Percentiles rank a stretch among this genome's conserved stretches.
phyloP scores from a whole-genome alignment of 2,113 vertebrate species.

The Alligator mississippiensis region DNA sequence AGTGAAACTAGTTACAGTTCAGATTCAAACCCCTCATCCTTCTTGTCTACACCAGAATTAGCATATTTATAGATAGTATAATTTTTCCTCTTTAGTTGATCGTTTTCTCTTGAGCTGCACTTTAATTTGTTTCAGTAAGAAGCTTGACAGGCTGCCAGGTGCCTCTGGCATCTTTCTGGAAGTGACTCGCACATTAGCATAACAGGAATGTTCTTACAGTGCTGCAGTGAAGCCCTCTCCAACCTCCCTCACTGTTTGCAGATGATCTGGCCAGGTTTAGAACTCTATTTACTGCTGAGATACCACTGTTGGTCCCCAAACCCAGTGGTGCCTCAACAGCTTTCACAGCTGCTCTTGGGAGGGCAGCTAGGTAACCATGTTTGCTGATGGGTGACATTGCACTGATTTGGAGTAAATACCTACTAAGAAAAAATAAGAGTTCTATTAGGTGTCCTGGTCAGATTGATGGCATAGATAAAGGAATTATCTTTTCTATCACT shows the following conservation, averaged over 20 bases:
- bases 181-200: not conserved
- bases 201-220: slow-evolving; percentile 11
- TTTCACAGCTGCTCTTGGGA: not conserved
- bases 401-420: not conserved
- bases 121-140: slow-evolving; percentile 40
- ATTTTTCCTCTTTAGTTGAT: slow-evolving; percentile 38
- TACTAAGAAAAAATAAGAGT: not conserved
- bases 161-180: slow-evolving; percentile 5
- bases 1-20: slow-evolving; percentile 32
- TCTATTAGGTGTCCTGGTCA: not conserved
- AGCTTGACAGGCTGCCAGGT: not conserved
- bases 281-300: not conserved
- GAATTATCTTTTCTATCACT: not conserved
- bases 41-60: not conserved
- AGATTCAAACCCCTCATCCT: not conserved
- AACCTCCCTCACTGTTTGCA: not conserved
- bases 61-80: slow-evolving; percentile 32
- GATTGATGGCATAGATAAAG: not conserved
- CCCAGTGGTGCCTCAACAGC: not conserved
- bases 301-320: no score
- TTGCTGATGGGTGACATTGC: not conserved
- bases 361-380: not conserved
- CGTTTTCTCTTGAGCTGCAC: not conserved
- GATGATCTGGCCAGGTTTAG: not conserved
- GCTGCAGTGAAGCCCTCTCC: not conserved